phyloP scores from a whole-genome alignment of 2,888 invertebrate species.

The Rotaria macrura region DNA sequence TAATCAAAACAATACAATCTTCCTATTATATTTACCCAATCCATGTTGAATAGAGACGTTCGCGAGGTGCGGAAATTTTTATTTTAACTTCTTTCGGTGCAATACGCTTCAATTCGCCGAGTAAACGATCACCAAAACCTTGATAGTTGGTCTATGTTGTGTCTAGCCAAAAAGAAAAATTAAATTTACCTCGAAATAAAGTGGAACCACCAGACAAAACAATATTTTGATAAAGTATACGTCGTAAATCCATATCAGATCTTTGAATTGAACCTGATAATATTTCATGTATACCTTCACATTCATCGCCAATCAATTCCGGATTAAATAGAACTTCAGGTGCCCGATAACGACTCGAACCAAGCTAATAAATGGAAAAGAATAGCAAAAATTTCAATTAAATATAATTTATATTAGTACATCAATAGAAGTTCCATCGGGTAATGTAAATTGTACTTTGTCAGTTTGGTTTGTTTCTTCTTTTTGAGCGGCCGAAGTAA shows the following conservation, averaged over 20 bases:
- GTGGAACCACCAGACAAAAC: constrained; percentile 95
- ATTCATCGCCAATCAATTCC: constrained; percentile 87
- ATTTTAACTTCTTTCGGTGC: constrained; percentile 95
- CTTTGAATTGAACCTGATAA: constrained; percentile 89
- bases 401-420: constrained; percentile 51
- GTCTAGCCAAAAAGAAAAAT: too few species aligned
- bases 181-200: constrained; percentile 57
- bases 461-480: constrained; percentile 83
- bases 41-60: constrained; percentile 96
- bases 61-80: constrained; percentile 94
- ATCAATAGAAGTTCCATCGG: constrained; percentile 85
- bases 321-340: constrained; percentile 95
- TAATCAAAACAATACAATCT: neutral
- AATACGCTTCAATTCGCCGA: constrained; percentile 81
- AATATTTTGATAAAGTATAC: constrained; percentile 91
- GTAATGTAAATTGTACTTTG: constrained; percentile 75
- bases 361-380: constrained; percentile 59
- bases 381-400: neutral
- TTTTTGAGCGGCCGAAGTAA: constrained; percentile 83
- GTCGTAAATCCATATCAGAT: constrained; percentile 91
- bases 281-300: constrained; percentile 88
- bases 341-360: constrained; percentile 83
- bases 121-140: constrained; percentile 88
- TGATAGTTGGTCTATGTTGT: constrained; percentile 36
- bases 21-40: constrained; percentile 61